Evolutionary conservation across 2,113 vertebrate genomes (phyloP).

Genomic region (Otis tarda): DNA sequence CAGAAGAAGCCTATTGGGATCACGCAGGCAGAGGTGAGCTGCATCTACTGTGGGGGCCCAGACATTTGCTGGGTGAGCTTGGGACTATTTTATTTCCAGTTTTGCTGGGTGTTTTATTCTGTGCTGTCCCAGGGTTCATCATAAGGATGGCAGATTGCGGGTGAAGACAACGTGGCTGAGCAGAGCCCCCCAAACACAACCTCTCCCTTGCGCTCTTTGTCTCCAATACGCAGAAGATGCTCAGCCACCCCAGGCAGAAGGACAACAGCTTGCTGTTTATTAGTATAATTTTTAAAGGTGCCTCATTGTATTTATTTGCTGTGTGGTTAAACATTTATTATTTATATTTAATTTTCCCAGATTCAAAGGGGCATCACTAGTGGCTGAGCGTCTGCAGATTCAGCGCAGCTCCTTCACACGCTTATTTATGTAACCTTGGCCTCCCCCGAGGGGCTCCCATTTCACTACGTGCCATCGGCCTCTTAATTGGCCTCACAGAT

Average conservation of each 20-base stretch:
- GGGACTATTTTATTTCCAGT: neutral
- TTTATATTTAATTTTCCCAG: conserved; percentile 73
- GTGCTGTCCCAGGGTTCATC: neutral
- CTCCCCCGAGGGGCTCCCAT: conserved; percentile 31
- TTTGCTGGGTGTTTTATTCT: neutral
- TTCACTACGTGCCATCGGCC: conserved; percentile 20
- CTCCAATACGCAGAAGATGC: neutral
- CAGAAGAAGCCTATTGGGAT: neutral
- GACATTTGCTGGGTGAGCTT: neutral
- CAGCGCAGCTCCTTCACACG: conserved; percentile 40
- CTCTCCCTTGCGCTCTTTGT: conserved; percentile 16
- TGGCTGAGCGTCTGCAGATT: conserved; percentile 44
- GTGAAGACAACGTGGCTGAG: neutral
- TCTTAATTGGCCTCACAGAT: conserved; percentile 57
- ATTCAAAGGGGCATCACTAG: conserved; percentile 36
- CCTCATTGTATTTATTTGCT: conserved; percentile 67
- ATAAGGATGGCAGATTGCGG: neutral
- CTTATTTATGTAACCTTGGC: conserved; percentile 64
- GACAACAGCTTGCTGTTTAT: conserved; percentile 60
- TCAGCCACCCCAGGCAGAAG: conserved; percentile 34
- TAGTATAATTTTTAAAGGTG: conserved; percentile 74
- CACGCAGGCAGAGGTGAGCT: neutral
- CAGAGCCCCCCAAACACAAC: neutral
- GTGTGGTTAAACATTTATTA: conserved; percentile 64
- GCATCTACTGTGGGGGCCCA: neutral